Evolutionary conservation across 2,113 vertebrate species (phyloP).

Genomic region (Loxodonta africana): DNA sequence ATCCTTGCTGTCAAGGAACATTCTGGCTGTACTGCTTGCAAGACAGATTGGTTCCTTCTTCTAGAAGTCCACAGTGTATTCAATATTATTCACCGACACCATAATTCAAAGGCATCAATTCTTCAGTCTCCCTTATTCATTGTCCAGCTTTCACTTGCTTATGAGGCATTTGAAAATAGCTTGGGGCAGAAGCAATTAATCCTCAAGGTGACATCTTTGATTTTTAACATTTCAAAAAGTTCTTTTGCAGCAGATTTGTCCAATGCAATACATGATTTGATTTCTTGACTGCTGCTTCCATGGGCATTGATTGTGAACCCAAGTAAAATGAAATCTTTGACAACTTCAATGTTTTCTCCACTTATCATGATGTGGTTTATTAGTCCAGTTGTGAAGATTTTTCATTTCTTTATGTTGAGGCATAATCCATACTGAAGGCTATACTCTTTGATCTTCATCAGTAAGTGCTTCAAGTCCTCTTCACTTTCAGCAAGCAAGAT

Average conservation of each 20-base stretch:
- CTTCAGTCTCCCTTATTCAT: background rate
- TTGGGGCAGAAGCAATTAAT: background rate
- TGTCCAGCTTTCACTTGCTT: background rate
- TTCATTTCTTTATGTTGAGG: background rate
- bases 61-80: background rate
- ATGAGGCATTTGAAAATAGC: background rate
- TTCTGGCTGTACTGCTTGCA: background rate
- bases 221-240: background rate
- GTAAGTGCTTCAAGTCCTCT: background rate
- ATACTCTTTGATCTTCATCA: background rate
- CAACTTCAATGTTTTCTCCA: background rate
- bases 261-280: background rate
- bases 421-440: background rate
- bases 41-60: background rate
- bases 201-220: background rate
- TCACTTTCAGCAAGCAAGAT: background rate
- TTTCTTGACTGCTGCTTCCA: background rate
- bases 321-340: background rate
- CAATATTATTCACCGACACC: background rate
- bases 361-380: background rate
- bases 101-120: background rate
- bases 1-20: background rate
- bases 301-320: background rate
- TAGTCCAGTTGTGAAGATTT: background rate
- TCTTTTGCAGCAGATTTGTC: background rate